Conservation (phyloP, 1,140 invertebrate genomes). For the Drosophila neocordata region DNA sequence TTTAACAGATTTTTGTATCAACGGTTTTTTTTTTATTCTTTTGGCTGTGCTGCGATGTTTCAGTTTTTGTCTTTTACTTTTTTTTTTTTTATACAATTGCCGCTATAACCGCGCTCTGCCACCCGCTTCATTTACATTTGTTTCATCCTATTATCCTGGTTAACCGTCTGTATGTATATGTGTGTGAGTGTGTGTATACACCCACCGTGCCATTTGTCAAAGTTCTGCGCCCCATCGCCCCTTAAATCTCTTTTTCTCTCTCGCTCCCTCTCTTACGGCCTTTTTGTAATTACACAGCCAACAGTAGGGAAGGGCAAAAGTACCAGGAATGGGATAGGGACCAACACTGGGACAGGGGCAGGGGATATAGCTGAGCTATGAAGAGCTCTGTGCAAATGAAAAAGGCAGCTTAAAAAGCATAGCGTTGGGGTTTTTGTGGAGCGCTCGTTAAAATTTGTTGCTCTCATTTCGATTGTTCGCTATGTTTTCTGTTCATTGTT, state of each 20-base stretch:
- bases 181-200: neutral
- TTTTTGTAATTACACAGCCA: conserved; percentile 25
- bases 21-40: neutral
- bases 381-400: conserved; percentile 9
- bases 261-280: neutral
- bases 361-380: too few species aligned
- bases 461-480: conserved; percentile 23
- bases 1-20: conserved; percentile 18
- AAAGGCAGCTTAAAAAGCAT: conserved; percentile 26
- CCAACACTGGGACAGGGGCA: neutral
- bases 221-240: conserved; percentile 17
- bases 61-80: conserved; percentile 4
- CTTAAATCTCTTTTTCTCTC: neutral
- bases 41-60: neutral
- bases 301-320: too few species aligned
- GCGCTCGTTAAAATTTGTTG: conserved; percentile 30
- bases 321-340: neutral
- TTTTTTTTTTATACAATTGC: conserved; percentile 17
- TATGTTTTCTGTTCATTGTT: conserved; percentile 6
- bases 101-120: conserved; percentile 5
- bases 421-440: conserved; percentile 21
- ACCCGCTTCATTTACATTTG: conserved; percentile 24
- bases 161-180: conserved; percentile 17
- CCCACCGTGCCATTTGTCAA: conserved; percentile 25
- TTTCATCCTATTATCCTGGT: conserved; percentile 27